These are phyloP conservation scores for Indicator indicator DNA, from an alignment of 2,113 vertebrate genomes.

Conservation along the genomic window DNA sequence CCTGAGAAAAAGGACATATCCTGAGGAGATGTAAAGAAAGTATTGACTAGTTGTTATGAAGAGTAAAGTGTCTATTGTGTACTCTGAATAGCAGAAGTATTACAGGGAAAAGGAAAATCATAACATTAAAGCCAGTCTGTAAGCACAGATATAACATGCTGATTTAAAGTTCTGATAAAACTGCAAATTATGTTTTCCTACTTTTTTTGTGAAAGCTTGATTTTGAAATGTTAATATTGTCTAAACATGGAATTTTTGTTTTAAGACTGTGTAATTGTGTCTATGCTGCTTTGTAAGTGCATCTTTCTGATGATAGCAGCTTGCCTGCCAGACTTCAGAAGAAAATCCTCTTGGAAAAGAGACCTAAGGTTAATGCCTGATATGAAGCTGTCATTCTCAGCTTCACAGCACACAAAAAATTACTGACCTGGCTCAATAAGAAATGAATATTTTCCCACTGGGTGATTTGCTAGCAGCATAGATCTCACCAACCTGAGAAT, in stretches of 20 bases:
- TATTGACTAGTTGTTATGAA: not conserved
- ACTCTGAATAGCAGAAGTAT: not conserved
- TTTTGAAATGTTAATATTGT: not conserved
- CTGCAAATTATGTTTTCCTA: not conserved
- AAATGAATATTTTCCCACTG: constrained; percentile 21
- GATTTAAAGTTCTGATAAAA: not conserved
- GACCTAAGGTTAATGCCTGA: not conserved
- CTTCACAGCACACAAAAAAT: not conserved
- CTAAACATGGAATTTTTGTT: not conserved
- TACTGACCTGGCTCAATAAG: not conserved
- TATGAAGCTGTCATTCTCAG: not conserved
- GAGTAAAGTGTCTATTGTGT: not conserved
- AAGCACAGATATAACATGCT: not conserved
- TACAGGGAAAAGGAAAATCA: not conserved
- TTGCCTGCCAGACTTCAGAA: not conserved
- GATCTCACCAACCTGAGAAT: not conserved
- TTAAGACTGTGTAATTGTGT: not conserved
- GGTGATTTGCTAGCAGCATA: constrained; percentile 1
- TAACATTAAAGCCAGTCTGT: not conserved
- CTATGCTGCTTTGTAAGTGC: not conserved
- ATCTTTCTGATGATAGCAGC: not conserved
- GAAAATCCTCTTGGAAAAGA: not conserved
- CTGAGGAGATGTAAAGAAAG: constrained; percentile 20
- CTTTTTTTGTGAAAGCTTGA: not conserved
- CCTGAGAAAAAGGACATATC: constrained; percentile 12